Base-by-base conservation (phyloP, 2,888 invertebrate genomes). In the Dioctria rufipes region DNA sequence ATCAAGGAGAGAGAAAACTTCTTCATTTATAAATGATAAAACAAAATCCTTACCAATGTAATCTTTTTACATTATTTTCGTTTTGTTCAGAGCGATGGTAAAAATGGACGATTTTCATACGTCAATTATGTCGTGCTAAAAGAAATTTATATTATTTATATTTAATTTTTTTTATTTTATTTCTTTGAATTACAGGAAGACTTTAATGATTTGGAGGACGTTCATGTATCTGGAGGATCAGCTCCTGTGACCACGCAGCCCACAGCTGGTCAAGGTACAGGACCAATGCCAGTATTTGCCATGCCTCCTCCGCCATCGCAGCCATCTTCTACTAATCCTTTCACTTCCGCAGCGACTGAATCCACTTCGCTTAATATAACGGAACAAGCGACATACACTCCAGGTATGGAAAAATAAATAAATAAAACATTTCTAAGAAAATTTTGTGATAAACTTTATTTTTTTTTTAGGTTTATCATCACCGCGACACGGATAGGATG, bases 341-440 rank as follows among this genome's bases (percentile, higher is more conserved):
- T 89, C 82, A 88, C 88, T 9, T 86, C 88, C 4, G 87, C 83
- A 61, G 86, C 89, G 66, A 89, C 87, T 65, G 89, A 89, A 85
- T 87, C 86, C 82, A 89, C 89, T 80, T 89, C 88, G 83, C 86
- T 89, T 83, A 89, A 89, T 85, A 86, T 88, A 84, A 86, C 88
- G 83, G 89, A 88, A 85, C 88, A 88, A 85, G 86, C 88, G 82
- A 89, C 88, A 83, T 89, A 89, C 85, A 89, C 89, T 84, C 89
- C 89, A 89, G 89, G 89, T 89, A 89, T 88, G 86, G 51, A 75
- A 75, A 40, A 42, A 9, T 42, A 3, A 13, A 60, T 25, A 9
- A 60, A 49, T 75, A 60, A 75, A 60, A 75, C 60, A 39, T 75
- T 3, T 75, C 60, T 75, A 25, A 58, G 25, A 25, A 25, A 25